Percentiles rank a stretch among this genome's conserved stretches.
These are phyloP conservation scores for Bursaphelenchus okinawaensis DNA, from an alignment of 2,888 invertebrate genomes.

Conservation along the genomic window DNA sequence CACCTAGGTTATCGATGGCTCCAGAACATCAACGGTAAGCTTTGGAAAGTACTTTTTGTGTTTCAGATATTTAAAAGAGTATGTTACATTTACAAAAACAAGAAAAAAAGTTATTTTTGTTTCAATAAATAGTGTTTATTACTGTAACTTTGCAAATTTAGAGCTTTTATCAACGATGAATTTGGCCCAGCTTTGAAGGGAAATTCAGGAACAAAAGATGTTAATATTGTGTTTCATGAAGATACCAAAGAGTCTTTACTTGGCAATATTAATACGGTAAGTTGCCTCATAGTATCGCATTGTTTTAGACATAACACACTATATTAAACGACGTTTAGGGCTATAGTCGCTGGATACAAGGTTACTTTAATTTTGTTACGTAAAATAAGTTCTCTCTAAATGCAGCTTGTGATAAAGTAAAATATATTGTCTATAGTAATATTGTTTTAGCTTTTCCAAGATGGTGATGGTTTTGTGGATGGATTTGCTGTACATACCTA, in stretches of 20 bases:
- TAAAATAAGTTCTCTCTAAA: no score
- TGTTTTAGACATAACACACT: no score
- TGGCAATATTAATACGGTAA: background rate
- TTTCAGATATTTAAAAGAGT: background rate
- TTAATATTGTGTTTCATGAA: constrained; percentile 24
- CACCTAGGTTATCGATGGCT: constrained; percentile 70
- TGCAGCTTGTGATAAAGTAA: no score
- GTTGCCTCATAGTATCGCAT: no score
- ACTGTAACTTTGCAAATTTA: background rate
- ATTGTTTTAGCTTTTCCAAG: background rate
- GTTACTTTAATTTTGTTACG: no score
- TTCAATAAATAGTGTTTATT: background rate
- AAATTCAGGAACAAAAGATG: constrained; percentile 16
- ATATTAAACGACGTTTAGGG: no score
- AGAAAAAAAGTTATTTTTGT: background rate
- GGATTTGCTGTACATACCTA: constrained; percentile 3
- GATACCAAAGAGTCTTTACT: background rate
- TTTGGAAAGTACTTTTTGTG: background rate
- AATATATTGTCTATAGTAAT: background rate
- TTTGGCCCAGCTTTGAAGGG: constrained; percentile 16
- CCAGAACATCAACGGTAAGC: constrained; percentile 29
- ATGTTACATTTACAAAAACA: background rate
- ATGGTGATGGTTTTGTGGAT: background rate
- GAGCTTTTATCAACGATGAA: constrained; percentile 18
- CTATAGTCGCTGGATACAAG: no score